Evolutionary conservation across 2,797 vertebrate genomes (phyloP).

Genomic region (Heteromormyrus szaboi): DNA sequence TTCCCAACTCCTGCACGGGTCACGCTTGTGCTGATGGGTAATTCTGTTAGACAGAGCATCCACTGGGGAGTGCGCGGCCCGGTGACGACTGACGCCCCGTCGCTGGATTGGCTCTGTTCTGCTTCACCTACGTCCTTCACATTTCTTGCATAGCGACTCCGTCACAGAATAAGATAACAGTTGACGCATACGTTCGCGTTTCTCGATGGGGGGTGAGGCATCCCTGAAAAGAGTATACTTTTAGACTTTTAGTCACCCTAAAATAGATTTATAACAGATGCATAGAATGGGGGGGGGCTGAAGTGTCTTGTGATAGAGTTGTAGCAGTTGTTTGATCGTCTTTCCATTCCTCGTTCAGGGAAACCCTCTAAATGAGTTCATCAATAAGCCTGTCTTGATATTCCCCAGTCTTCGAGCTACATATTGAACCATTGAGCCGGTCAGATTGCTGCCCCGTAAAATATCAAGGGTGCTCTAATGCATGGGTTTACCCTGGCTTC

Average conservation of each 20-base stretch:
- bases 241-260: not conserved
- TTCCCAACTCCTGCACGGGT: not conserved
- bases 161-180: not conserved
- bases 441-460: not conserved
- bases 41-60: not conserved
- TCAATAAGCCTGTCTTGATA: slow-evolving; percentile 6
- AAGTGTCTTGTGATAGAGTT: not conserved
- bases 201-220: not conserved
- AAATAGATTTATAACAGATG: not conserved
- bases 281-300: not conserved
- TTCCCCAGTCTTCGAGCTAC: not conserved
- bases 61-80: not conserved
- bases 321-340: not conserved
- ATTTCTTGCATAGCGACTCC: not conserved
- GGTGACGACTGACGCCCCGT: not conserved
- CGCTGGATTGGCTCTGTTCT: not conserved
- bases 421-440: not conserved
- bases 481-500: not conserved
- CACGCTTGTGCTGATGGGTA: not conserved
- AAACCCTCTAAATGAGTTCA: not conserved
- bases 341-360: not conserved
- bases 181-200: not conserved
- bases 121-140: not conserved
- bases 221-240: not conserved
- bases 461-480: not conserved